These are phyloP conservation scores for Nannoperca obscura DNA, from an alignment of 2,797 vertebrate species.

Conservation along the genomic window DNA sequence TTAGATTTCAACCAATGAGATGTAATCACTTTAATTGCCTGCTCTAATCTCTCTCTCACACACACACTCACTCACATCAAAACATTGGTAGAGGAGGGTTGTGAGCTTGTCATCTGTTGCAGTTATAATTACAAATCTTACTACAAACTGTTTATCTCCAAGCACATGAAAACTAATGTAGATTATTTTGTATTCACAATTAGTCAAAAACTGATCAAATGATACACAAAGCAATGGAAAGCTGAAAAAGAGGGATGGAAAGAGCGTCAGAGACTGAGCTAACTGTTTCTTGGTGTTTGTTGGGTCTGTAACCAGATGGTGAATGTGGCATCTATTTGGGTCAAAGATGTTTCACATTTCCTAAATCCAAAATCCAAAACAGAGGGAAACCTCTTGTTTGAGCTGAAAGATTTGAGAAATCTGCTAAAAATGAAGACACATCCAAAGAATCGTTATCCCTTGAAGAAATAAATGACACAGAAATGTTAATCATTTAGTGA, in stretches of 20 bases:
- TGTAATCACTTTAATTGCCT: not conserved
- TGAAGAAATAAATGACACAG: not conserved
- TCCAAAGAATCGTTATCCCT: conserved; percentile 8
- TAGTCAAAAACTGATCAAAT: not conserved
- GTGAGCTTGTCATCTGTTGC: not conserved
- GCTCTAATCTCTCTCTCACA: not conserved
- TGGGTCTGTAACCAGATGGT: conserved; percentile 30
- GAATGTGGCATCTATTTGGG: conserved; percentile 34
- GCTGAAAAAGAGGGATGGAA: not conserved
- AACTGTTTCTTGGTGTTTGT: conserved; percentile 5
- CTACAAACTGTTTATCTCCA: not conserved
- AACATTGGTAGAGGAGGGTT: not conserved
- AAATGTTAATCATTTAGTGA: conserved; percentile 10
- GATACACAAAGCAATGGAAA: not conserved
- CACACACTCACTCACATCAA: not conserved
- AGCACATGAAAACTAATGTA: not conserved
- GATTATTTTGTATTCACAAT: not conserved
- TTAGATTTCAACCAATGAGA: conserved; percentile 1
- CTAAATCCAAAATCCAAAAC: conserved; percentile 12
- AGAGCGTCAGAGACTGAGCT: not conserved
- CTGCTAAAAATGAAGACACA: conserved; percentile 5
- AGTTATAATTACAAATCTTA: not conserved
- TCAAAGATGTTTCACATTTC: conserved; percentile 47
- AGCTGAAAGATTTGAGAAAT: conserved; percentile 21
- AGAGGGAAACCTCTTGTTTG: conserved; percentile 9